These are phyloP conservation scores for Meriones unguiculatus DNA, from an alignment of 2,113 vertebrate species.

Conservation along the genomic window DNA sequence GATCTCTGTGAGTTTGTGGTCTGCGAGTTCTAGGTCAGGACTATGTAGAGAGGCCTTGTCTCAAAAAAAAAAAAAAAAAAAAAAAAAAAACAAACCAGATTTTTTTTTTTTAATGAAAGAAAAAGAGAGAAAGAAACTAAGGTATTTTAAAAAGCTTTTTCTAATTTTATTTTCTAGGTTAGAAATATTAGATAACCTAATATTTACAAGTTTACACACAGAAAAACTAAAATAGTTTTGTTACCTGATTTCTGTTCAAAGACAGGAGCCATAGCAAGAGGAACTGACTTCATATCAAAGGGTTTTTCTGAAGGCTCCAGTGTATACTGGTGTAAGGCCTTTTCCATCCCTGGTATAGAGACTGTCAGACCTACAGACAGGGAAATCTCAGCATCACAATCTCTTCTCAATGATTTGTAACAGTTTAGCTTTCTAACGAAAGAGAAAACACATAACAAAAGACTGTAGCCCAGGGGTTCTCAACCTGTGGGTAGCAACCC, in stretches of 20 bases:
- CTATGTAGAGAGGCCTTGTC: background rate
- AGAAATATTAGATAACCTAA: background rate
- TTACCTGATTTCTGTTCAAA: conserved; percentile 96
- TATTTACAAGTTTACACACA: conserved; percentile 3
- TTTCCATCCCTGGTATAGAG: conserved; percentile 97
- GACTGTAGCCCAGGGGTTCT: background rate
- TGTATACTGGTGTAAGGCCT: conserved; percentile 97
- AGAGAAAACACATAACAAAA: background rate
- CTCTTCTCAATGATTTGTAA: background rate
- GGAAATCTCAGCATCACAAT: background rate
- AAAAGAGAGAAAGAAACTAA: conserved; percentile 56
- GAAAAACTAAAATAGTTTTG: background rate
- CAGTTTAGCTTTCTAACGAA: background rate
- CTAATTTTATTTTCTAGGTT: background rate
- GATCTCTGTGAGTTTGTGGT: background rate
- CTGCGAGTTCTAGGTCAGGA: background rate
- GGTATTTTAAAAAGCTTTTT: background rate
- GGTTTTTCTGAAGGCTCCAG: conserved; percentile 96
- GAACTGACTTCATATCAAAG: conserved; percentile 96
- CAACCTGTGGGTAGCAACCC: background rate
- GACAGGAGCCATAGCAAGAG: conserved; percentile 92
- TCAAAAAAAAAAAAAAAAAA: background rate
- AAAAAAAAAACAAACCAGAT: background rate
- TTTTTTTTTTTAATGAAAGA: too few relatives aligned
- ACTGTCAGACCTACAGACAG: conserved; percentile 91